Evolutionary conservation across 2,888 invertebrate genomes (phyloP), one percentile per base, ranked within the genome.

Genomic region (Antitype chi): DNA sequence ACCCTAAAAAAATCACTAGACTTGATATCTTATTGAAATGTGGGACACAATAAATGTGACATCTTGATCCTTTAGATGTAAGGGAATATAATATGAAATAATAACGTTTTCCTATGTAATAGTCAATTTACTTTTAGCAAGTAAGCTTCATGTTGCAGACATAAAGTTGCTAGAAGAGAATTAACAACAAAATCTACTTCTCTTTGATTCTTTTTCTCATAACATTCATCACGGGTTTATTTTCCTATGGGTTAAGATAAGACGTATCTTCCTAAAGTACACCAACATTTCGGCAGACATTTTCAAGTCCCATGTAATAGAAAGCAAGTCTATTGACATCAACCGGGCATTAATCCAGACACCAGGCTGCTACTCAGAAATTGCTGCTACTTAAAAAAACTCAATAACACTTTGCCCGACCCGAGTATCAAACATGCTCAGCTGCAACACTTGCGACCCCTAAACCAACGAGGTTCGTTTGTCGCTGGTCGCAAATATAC

Each of bases 21-120:
- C 59, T 59, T 66, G 6, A 68, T 57, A 71, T 25, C 63, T 70
- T 60, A 52, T 47, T 70, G 20, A 70, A 70, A 78, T 73, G 63
- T 69, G 28, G 25, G n/a, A 15, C 62, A 52, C 57, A 70, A 76
- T 72, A 81, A 83, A 81, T 60, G n/a, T 38, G 23, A 62, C 69
- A 67, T 70, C 43, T 8, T 67, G 25, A 67, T 73, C 66, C 20
- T 70, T 68, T 5, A 49, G 38, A 82, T 38, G 23, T 78, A 67
- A 57, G 49, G 69, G 70, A 84, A 73, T 59, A 68, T 59, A 43
- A 80, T 74, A 76, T 63, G 70, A 62, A 69, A 80, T 74, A 77
- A 74, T 84, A 68, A 70, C 71, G 69, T 84, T 69, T 76, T 80
- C 67, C 52, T 66, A 59, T 49, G 49, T 80, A 76, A 69, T 76